Evolutionary conservation across 2,797 vertebrate species (phyloP).

Genomic region (Mus caroli): DNA sequence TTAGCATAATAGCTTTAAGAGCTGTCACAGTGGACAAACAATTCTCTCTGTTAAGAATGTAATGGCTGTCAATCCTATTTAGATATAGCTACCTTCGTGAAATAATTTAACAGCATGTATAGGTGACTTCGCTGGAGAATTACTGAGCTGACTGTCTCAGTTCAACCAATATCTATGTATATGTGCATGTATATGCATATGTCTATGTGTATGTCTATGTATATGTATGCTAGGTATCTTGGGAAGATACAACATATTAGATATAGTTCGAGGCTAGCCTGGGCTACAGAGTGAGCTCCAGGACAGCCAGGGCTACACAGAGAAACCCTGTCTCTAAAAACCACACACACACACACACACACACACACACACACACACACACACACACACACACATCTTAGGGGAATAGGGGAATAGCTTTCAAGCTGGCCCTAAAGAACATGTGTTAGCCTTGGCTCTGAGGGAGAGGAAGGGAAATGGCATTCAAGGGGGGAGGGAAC

Average conservation of each 20-base stretch:
- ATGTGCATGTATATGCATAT: too few species aligned
- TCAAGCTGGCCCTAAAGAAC: slow-evolving; percentile 1
- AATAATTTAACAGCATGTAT: slow-evolving; percentile 11
- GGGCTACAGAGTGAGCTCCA: too few species aligned
- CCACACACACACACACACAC: background rate
- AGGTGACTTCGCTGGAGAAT: slow-evolving; percentile 37
- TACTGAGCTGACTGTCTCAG: background rate
- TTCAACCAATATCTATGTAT: background rate
- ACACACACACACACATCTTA: background rate
- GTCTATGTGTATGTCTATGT: too few species aligned
- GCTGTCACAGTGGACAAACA: background rate
- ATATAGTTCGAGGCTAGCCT: background rate
- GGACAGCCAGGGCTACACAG: too few species aligned
- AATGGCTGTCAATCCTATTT: background rate
- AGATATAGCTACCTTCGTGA: slow-evolving; percentile 51
- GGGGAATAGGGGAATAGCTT: background rate
- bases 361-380: background rate
- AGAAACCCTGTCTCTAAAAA: too few species aligned
- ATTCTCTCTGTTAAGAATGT: background rate
- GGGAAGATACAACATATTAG: background rate
- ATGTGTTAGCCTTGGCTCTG: background rate
- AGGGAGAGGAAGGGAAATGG: background rate
- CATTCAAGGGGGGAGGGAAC: background rate
- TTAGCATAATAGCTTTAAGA: background rate
- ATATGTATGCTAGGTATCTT: background rate